Conservation (phyloP, 2,797 vertebrate genomes). For the Peromyscus attwateri region DNA sequence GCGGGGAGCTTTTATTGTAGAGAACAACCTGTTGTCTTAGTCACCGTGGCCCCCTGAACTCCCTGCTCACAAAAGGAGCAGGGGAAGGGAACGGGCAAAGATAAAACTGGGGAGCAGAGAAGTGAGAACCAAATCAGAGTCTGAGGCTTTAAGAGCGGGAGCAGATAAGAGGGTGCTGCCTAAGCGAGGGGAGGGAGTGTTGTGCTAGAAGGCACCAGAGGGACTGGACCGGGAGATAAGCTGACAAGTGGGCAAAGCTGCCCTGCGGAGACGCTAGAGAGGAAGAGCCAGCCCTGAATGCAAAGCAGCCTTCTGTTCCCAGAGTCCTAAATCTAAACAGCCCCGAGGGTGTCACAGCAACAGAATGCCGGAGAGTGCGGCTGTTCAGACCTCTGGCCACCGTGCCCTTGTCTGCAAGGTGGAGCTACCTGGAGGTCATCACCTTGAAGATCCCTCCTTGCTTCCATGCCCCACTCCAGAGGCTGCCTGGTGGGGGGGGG, state of each 20-base stretch:
- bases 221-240: background rate
- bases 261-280: background rate
- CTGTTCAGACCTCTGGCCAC: background rate
- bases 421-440: background rate
- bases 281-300: background rate
- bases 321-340: background rate
- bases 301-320: background rate
- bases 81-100: background rate
- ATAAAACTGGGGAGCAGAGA: background rate
- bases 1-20: background rate
- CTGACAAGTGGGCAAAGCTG: background rate
- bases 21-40: background rate
- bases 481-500: background rate
- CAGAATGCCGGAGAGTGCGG: rapidly evolving
- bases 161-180: rapidly evolving
- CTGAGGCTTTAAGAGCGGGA: background rate
- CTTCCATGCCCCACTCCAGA: background rate
- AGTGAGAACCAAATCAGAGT: background rate
- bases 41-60: background rate
- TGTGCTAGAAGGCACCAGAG: too few species aligned
- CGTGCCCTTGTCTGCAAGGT: background rate
- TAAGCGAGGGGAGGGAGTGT: background rate
- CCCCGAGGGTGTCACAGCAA: background rate
- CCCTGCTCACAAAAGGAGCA: background rate
- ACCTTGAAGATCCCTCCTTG: background rate